These are phyloP conservation scores for Buceros bicornis DNA, from an alignment of 2,797 vertebrate genomes.

Conservation along the genomic window DNA sequence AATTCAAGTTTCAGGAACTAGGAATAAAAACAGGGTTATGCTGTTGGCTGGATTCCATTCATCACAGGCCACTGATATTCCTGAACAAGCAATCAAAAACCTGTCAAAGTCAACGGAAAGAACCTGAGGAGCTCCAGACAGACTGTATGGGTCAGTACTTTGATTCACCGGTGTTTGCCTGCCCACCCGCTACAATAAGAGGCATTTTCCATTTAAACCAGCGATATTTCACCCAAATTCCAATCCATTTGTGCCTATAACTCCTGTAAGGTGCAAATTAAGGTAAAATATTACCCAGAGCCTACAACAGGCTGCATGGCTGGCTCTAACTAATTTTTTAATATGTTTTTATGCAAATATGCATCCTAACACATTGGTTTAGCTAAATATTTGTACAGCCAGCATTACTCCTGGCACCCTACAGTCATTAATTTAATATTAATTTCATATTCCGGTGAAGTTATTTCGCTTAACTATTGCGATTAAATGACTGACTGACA, in stretches of 20 bases:
- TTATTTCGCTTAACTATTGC: not conserved
- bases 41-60: not conserved
- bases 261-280: constrained; percentile 17
- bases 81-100: not conserved
- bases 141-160: not conserved
- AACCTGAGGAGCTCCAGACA: not conserved
- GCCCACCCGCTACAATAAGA: not conserved
- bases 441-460: not conserved
- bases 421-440: not conserved
- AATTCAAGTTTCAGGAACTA: not conserved
- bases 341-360: constrained; percentile 10
- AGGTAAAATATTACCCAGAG: not conserved
- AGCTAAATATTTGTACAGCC: not conserved
- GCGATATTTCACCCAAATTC: not conserved
- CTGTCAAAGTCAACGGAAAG: not conserved
- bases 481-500: not conserved
- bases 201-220: not conserved
- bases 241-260: not conserved
- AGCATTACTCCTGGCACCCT: not conserved
- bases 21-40: not conserved
- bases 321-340: not conserved
- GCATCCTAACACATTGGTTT: not conserved
- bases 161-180: not conserved
- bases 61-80: not conserved
- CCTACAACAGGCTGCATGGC: not conserved